Conservation (phyloP, 2,797 vertebrate species). For the Lemur catta region DNA sequence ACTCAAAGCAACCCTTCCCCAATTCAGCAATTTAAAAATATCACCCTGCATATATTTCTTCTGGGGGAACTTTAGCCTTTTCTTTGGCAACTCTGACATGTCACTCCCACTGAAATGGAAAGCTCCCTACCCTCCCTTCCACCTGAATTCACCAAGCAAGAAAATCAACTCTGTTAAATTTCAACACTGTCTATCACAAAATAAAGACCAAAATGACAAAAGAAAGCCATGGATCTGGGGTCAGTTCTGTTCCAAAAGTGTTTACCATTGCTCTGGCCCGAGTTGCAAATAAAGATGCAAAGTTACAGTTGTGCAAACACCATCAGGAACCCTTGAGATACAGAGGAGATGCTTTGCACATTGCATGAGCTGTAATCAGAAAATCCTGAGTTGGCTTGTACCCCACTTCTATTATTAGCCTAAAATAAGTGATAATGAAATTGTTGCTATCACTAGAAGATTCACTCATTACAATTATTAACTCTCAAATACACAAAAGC, state of each 20-base stretch:
- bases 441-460: conserved; percentile 29
- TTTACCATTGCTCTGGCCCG: not conserved
- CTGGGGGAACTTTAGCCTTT: conserved; percentile 25
- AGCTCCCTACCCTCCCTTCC: not conserved
- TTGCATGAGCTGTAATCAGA: not conserved
- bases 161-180: not conserved
- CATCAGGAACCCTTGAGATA: not conserved
- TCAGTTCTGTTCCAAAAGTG: not conserved
- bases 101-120: not conserved
- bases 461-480: conserved; percentile 43
- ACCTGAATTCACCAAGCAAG: not conserved
- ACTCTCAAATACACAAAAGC: conserved; percentile 52
- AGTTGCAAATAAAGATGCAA: not conserved
- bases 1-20: conserved; percentile 46
- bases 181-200: not conserved
- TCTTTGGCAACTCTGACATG: not conserved
- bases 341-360: not conserved
- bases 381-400: conserved; percentile 14
- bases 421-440: conserved; percentile 55
- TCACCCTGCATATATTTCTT: not conserved
- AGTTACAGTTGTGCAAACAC: not conserved
- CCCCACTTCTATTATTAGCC: conserved; percentile 47
- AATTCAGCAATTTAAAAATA: conserved; percentile 1
- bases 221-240: not conserved
- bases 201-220: not conserved